phyloP scores from a whole-genome alignment of 2,113 vertebrate genomes.

The Orientallactaga bullata region DNA sequence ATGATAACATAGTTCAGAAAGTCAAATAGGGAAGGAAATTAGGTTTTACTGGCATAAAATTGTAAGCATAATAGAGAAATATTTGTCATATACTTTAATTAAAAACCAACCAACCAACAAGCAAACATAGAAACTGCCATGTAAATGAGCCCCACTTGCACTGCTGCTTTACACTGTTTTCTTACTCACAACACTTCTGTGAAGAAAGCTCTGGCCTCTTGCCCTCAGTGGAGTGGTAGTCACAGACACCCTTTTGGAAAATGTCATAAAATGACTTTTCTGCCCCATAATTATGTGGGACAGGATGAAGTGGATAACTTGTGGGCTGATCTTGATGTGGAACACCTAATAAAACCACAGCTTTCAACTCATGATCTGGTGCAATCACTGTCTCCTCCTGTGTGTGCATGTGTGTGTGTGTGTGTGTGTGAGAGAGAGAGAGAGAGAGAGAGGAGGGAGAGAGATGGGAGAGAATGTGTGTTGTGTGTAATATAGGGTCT shows the following conservation, averaged over 20 bases:
- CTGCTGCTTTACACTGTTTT: not conserved
- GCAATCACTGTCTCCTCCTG: not conserved
- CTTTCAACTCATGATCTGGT: constrained; percentile 12
- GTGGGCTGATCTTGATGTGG: not conserved
- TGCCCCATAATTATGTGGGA: constrained; percentile 31
- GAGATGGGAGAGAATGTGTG: no score
- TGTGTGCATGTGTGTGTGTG: no score
- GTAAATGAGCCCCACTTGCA: not conserved
- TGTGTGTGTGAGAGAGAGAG: no score
- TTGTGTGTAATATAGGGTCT: no score
- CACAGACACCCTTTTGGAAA: constrained; percentile 43
- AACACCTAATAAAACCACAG: constrained; percentile 21
- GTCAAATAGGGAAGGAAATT: constrained; percentile 7
- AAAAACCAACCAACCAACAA: not conserved
- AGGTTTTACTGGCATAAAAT: not conserved
- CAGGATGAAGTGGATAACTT: not conserved
- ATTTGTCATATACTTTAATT: constrained; percentile 27
- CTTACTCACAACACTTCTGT: constrained; percentile 4
- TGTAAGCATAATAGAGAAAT: constrained; percentile 7
- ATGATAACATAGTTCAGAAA: not conserved
- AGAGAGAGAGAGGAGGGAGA: no score
- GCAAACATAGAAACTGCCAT: not conserved
- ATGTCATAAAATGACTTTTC: constrained; percentile 50
- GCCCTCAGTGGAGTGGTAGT: constrained; percentile 5
- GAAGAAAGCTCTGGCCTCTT: constrained; percentile 16